These are phyloP conservation scores for Triops cancriformis DNA, from an alignment of 1,140 invertebrate species.

Conservation along the genomic window DNA sequence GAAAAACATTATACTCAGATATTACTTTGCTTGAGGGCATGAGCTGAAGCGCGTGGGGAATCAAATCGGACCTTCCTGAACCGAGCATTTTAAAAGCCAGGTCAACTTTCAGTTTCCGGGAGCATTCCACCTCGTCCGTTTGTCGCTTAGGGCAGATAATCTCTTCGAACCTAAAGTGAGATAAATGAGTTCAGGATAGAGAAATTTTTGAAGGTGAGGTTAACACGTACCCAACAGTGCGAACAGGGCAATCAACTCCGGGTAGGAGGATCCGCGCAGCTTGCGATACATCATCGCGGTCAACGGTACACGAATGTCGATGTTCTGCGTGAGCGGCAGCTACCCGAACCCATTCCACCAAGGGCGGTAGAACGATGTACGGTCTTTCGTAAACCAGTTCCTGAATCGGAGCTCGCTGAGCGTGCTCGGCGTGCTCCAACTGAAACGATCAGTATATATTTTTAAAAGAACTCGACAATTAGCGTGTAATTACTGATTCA, in stretches of 20 bases:
- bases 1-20: neutral
- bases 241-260: conserved; percentile 75
- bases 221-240: conserved; percentile 48
- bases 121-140: conserved; percentile 48
- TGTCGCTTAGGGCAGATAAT: conserved; percentile 40
- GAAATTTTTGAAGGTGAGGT: neutral
- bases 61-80: conserved; percentile 63
- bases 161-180: conserved; percentile 41
- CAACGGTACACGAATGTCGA: conserved; percentile 63
- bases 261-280: conserved; percentile 73
- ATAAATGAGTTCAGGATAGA: conserved; percentile 1
- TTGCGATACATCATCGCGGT: conserved; percentile 80
- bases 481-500: too few relatives aligned
- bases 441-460: conserved; percentile 33
- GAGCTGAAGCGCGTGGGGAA: conserved; percentile 64
- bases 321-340: conserved; percentile 71
- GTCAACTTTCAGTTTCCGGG: conserved; percentile 57
- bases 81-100: conserved; percentile 70
- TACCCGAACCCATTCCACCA: conserved; percentile 78
- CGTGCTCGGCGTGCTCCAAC: conserved; percentile 53
- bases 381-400: conserved; percentile 76
- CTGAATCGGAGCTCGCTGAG: conserved; percentile 47
- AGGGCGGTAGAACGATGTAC: conserved; percentile 72
- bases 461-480: neutral
- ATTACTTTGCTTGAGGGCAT: conserved; percentile 58